Percentiles rank a stretch among this genome's conserved stretches.
Conservation (phyloP, 2,797 vertebrate genomes). For the Microctenopoma stevenorrisi region DNA sequence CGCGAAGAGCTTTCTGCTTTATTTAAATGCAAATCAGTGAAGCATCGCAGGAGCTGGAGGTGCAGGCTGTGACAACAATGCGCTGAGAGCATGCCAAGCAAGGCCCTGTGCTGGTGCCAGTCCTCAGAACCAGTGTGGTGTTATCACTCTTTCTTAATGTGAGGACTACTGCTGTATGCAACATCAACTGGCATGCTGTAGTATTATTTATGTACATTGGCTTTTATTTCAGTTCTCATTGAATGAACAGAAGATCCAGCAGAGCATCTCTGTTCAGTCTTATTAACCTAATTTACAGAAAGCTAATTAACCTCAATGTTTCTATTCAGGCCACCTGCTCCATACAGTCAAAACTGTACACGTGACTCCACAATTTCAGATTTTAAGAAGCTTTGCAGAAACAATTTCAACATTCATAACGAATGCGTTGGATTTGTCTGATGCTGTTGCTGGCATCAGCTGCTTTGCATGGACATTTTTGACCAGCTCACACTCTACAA, state of each 20-base stretch:
- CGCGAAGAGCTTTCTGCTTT: not conserved
- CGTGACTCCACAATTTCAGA: not conserved
- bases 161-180: not conserved
- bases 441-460: not conserved
- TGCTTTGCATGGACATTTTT: constrained; percentile 25
- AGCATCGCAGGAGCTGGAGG: not conserved
- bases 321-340: constrained; percentile 9
- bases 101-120: constrained; percentile 28
- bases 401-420: too few relatives aligned
- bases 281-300: constrained; percentile 19
- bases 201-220: not conserved
- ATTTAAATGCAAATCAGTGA: not conserved
- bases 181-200: not conserved
- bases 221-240: not conserved
- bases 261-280: not conserved
- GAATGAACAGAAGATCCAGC: not conserved
- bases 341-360: not conserved
- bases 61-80: constrained; percentile 50
- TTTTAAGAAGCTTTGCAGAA: not conserved
- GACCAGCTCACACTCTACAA: not conserved
- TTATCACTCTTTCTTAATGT: not conserved
- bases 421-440: not conserved
- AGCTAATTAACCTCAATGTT: constrained; percentile 10
- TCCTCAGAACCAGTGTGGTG: constrained; percentile 2
- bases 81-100: constrained; percentile 49